Evolutionary conservation across 1,140 invertebrate genomes (phyloP), one percentile per base, ranked within the genome.

Genomic region (Cephus cinctus): DNA sequence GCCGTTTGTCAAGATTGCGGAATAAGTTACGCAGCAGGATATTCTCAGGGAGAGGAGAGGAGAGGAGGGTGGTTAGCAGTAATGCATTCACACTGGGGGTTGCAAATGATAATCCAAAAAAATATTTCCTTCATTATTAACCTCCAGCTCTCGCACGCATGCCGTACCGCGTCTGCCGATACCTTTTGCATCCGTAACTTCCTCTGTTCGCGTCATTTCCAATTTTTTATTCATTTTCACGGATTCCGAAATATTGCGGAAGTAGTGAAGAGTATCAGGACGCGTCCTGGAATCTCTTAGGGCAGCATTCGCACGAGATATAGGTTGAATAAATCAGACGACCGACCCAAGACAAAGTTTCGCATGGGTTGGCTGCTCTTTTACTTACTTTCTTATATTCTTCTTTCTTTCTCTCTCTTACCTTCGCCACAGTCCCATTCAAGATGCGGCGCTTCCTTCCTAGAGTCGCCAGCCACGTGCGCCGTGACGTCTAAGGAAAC

Each of bases 251-350:
- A 11, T n/a, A n/a, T n/a, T n/a, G n/a, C n/a, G n/a, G n/a, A n/a
- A n/a, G n/a, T n/a, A n/a, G n/a, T n/a, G n/a, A n/a, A n/a, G n/a
- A n/a, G n/a, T n/a, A n/a, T n/a, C n/a, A n/a, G n/a, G 65, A 50
- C 61, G 63, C 62, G 59, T 61, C 56, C 57, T 58, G 61, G 65
- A 69, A 66, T 71, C 66, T 71, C 65, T 64, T 69, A 70, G 61
- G 65, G 57, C 60, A 23, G 46, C 55, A 58, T 53, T 67, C 58
- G 61, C 59, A 64, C 64, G 66, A 66, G 63, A 69, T n/a, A n/a
- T 69, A 64, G 59, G 55, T 58, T 63, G 62, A 67, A 71, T 71
- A 70, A 71, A 70, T 71, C 63, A 64, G 58, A 50, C 18, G 46
- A 31, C 39, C 35, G 44, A 55, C 50, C 56, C 50, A 66, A 69